Conservation (phyloP, 2,888 invertebrate species). For the Ichneumoninae sp. region DNA sequence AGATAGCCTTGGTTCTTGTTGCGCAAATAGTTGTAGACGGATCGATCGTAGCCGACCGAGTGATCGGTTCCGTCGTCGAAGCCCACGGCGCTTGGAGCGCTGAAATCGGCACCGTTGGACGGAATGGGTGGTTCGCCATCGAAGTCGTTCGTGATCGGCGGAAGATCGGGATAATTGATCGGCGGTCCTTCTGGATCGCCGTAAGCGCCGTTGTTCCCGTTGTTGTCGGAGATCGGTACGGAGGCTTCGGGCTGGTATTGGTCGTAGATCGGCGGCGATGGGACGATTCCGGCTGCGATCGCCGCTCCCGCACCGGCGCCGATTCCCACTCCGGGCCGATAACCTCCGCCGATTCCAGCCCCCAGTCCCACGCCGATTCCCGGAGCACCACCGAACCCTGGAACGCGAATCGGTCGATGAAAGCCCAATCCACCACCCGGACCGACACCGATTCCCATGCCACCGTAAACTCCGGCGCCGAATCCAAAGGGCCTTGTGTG, state of each 20-base stretch:
- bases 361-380: background rate
- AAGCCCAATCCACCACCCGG: background rate
- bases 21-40: background rate
- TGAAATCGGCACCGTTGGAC: background rate
- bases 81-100: slow-evolving; percentile 1
- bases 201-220: background rate
- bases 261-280: background rate
- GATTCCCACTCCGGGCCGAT: background rate
- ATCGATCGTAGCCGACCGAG: slow-evolving; percentile 1
- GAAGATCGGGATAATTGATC: background rate
- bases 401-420: background rate
- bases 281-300: background rate
- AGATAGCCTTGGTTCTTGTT: background rate
- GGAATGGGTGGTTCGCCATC: background rate
- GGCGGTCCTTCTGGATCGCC: background rate
- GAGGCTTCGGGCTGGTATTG: background rate
- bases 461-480: background rate
- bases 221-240: background rate
- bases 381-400: background rate
- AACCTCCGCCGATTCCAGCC: background rate
- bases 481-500: background rate
- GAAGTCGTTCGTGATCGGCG: background rate
- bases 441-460: background rate
- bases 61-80: background rate
- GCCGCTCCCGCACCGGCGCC: background rate